Percentiles rank a stretch among this genome's conserved stretches.
Evolutionary conservation across 2,888 invertebrate genomes (phyloP).

Genomic region (Parnassius orleans): DNA sequence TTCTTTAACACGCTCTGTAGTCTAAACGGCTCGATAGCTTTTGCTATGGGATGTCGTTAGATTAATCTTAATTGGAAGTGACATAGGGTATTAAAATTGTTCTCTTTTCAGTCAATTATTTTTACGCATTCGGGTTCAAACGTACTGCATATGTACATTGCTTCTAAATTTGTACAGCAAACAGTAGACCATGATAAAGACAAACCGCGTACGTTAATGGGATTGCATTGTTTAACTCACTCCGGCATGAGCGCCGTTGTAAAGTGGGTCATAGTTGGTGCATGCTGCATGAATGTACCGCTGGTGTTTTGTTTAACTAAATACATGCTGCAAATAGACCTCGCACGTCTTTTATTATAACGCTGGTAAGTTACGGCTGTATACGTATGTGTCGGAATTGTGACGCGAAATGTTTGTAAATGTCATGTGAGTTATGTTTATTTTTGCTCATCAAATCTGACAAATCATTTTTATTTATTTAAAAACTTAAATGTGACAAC

Average conservation of each 20-base stretch:
- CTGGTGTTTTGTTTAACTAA: slow-evolving; percentile 27
- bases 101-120: too few species aligned
- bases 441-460: too few species aligned
- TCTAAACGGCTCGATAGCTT: too few species aligned
- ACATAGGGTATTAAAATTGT: too few species aligned
- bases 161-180: slow-evolving; percentile 39
- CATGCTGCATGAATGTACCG: slow-evolving; percentile 34
- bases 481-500: too few species aligned
- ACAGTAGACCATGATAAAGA: slow-evolving; percentile 46
- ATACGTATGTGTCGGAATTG: background rate
- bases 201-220: slow-evolving; percentile 46
- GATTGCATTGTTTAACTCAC: slow-evolving; percentile 50
- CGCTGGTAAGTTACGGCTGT: background rate
- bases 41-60: too few species aligned
- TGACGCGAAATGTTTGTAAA: background rate
- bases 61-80: too few species aligned
- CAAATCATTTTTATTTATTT: too few species aligned
- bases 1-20: too few species aligned
- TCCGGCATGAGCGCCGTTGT: slow-evolving; percentile 40
- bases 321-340: slow-evolving; percentile 37
- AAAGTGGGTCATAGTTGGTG: slow-evolving; percentile 45
- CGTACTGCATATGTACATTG: slow-evolving; percentile 9
- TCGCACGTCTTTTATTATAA: slow-evolving; percentile 14
- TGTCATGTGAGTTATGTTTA: background rate
- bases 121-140: background rate